phyloP scores from a whole-genome alignment of 2,888 invertebrate species.

The Lottia scabra region DNA sequence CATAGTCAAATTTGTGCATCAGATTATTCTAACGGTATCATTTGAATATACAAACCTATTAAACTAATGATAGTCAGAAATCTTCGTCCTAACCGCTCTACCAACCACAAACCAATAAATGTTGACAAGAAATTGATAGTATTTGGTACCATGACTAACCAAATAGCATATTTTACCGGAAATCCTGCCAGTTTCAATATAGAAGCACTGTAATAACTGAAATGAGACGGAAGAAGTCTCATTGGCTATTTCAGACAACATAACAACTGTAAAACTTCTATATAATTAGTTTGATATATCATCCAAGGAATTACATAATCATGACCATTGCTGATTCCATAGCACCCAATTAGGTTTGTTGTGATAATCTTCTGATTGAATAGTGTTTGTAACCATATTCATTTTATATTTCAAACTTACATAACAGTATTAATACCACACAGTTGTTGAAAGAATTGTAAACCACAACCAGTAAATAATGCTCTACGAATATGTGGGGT shows the following conservation, averaged over 20 bases:
- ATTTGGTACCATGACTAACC: slow-evolving; percentile 70
- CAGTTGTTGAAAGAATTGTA: slow-evolving; percentile 73
- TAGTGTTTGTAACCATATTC: no score
- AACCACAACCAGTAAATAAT: slow-evolving; percentile 71
- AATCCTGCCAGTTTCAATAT: slow-evolving; percentile 71
- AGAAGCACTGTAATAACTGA: slow-evolving; percentile 73
- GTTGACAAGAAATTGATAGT: slow-evolving; percentile 71
- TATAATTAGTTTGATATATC: no score
- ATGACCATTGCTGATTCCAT: no score
- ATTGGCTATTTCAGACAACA: no score
- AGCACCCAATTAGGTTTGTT: no score
- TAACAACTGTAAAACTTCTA: no score
- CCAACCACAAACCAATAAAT: slow-evolving; percentile 70
- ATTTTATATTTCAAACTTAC: slow-evolving; percentile 43
- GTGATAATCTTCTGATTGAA: background rate
- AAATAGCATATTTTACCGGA: slow-evolving; percentile 69
- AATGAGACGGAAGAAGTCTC: slow-evolving; percentile 14
- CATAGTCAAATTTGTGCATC: no score
- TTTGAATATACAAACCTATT: background rate
- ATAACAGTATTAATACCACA: slow-evolving; percentile 74
- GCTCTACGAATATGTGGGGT: slow-evolving; percentile 68
- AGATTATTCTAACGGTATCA: no score
- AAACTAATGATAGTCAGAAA: slow-evolving; percentile 49
- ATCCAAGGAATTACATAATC: no score
- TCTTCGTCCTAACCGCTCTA: slow-evolving; percentile 71